phyloP scores from a whole-genome alignment of 2,797 vertebrate species.

The Sphenopsis melanotis region DNA sequence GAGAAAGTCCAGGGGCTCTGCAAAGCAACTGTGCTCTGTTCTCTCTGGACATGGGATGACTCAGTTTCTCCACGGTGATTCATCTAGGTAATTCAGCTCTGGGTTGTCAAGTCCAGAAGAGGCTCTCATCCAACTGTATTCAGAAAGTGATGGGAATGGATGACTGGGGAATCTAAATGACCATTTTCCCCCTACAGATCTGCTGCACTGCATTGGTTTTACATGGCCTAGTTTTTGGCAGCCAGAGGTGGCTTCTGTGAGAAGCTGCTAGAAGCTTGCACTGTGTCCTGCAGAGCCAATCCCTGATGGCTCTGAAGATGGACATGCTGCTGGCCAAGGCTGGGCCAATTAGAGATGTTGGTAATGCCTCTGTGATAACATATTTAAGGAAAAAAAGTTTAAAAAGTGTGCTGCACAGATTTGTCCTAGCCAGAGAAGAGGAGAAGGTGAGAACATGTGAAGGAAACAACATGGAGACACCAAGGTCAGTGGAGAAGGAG shows the following conservation, averaged over 20 bases:
- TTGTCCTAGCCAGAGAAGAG: background rate
- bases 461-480: background rate
- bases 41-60: background rate
- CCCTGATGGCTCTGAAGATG: background rate
- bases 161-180: background rate
- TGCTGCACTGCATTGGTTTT: background rate
- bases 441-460: background rate
- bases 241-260: background rate
- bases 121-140: background rate
- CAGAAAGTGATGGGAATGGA: background rate
- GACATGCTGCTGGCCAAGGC: background rate
- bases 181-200: background rate
- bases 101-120: background rate
- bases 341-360: background rate
- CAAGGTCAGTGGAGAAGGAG: background rate
- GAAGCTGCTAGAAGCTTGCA: background rate
- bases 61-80: conserved; percentile 22
- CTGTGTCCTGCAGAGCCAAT: background rate
- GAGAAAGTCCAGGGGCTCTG: background rate
- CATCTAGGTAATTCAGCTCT: background rate
- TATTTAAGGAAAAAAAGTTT: background rate
- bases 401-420: too few relatives aligned
- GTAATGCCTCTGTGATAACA: background rate
- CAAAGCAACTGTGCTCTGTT: background rate
- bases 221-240: background rate